A percentile compares a stretch with the other conserved stretches of the same genome.
Conservation (phyloP, 2,113 vertebrate species). For the Seriola aureovittata region DNA sequence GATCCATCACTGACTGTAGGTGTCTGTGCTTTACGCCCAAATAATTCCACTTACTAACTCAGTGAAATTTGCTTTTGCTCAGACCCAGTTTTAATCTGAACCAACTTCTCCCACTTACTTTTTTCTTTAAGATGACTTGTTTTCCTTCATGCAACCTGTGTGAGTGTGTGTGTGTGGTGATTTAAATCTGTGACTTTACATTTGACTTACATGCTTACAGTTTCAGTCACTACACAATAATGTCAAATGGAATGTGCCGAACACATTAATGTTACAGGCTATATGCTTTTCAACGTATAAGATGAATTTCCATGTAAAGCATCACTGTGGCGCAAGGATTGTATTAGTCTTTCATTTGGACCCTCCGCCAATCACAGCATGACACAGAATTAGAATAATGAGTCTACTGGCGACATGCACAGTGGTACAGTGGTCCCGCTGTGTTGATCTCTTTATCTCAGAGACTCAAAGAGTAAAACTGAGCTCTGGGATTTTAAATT, state of each 20-base stretch:
- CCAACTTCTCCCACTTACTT: neutral
- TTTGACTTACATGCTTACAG: constrained; percentile 13
- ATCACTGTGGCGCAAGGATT: constrained; percentile 21
- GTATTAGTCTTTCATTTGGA: constrained; percentile 57
- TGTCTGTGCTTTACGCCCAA: neutral
- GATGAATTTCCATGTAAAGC: constrained; percentile 34
- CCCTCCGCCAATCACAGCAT: constrained; percentile 61
- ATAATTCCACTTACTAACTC: constrained; percentile 19
- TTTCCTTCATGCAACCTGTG: neutral
- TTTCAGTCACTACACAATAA: constrained; percentile 27
- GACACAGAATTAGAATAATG: constrained; percentile 64
- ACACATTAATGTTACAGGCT: constrained; percentile 10
- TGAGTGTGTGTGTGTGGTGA: neutral
- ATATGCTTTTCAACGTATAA: neutral
- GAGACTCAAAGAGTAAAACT: constrained; percentile 47
- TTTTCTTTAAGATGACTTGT: neutral
- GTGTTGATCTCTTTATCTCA: constrained; percentile 69
- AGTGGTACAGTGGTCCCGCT: constrained; percentile 41
- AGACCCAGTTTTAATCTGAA: neutral
- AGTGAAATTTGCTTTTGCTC: constrained; percentile 3
- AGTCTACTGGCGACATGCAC: constrained; percentile 37
- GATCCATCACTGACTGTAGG: constrained; percentile 2
- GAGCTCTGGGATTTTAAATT: constrained; percentile 60
- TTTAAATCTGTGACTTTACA: neutral
- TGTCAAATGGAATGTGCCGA: constrained; percentile 4